Conservation (phyloP, 2,113 vertebrate genomes). For the Emydocephalus ijimae region DNA sequence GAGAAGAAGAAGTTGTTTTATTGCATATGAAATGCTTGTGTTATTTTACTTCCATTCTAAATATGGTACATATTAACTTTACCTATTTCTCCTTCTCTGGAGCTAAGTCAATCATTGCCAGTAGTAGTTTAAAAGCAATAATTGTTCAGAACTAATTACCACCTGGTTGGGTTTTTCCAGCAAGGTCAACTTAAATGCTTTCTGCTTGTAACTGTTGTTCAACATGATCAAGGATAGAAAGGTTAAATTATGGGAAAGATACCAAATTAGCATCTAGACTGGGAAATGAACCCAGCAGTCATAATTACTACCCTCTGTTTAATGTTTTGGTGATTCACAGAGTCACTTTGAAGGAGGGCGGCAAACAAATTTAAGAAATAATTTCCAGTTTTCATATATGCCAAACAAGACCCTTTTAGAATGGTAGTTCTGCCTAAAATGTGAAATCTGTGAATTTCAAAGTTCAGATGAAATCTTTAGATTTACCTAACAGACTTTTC, state of each 20-base stretch:
- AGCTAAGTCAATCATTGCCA: slow-evolving; percentile 26
- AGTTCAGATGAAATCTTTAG: background rate
- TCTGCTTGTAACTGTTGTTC: background rate
- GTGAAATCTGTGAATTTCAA: background rate
- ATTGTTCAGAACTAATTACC: background rate
- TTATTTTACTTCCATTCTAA: background rate
- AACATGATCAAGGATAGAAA: background rate
- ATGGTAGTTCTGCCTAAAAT: background rate
- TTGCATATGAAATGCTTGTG: background rate
- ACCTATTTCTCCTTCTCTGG: background rate
- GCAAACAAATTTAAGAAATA: background rate
- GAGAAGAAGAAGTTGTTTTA: background rate
- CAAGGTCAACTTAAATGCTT: background rate
- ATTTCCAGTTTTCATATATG: background rate
- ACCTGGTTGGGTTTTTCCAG: background rate
- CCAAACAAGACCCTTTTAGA: background rate
- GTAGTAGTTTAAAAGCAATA: slow-evolving; percentile 24
- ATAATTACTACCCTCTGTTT: background rate
- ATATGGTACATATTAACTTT: background rate
- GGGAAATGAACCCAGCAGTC: background rate
- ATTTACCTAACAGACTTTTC: background rate
- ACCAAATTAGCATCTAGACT: background rate
- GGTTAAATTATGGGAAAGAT: background rate
- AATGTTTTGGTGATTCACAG: background rate
- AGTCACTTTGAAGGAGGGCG: background rate